phyloP scores from a whole-genome alignment of 64 coral and sea anemone species.

The Actinia tenebrosa region DNA sequence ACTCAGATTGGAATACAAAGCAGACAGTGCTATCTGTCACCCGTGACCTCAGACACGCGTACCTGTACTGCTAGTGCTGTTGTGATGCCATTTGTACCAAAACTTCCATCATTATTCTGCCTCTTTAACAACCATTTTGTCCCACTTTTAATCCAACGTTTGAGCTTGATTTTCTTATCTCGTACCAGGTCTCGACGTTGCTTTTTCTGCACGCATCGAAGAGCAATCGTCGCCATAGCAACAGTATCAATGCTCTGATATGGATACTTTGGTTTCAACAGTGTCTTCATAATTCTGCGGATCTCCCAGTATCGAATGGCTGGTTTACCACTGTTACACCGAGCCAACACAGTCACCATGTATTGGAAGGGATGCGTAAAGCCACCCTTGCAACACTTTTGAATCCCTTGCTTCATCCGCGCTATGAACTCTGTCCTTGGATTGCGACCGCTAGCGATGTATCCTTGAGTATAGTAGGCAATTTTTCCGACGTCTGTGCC shows the following conservation, averaged over 20 bases:
- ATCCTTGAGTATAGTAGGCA: not conserved
- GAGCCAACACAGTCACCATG: not conserved
- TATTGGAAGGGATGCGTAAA: slow-evolving; percentile 6
- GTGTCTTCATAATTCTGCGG: not conserved
- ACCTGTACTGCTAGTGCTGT: slow-evolving; percentile 10
- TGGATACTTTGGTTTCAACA: not conserved
- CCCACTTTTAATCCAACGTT: not conserved
- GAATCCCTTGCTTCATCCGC: not conserved
- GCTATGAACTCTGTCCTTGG: not conserved
- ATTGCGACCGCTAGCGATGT: not conserved
- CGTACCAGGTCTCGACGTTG: not conserved
- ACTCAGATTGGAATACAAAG: no score
- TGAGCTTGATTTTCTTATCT: not conserved
- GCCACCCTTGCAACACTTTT: not conserved
- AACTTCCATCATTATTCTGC: slow-evolving; percentile 3
- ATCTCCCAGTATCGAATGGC: not conserved
- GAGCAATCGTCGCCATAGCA: slow-evolving; percentile 11
- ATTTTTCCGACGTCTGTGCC: not conserved
- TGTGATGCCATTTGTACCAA: slow-evolving; percentile 13
- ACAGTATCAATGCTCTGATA: slow-evolving; percentile 15
- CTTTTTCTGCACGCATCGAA: not conserved
- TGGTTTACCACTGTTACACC: not conserved
- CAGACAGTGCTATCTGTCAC: no score
- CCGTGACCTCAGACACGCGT: not conserved
- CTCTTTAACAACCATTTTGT: not conserved